Percentiles rank a stretch among this genome's conserved stretches.
Conservation (phyloP, 2,113 vertebrate species). For the Gymnarchus niloticus region DNA sequence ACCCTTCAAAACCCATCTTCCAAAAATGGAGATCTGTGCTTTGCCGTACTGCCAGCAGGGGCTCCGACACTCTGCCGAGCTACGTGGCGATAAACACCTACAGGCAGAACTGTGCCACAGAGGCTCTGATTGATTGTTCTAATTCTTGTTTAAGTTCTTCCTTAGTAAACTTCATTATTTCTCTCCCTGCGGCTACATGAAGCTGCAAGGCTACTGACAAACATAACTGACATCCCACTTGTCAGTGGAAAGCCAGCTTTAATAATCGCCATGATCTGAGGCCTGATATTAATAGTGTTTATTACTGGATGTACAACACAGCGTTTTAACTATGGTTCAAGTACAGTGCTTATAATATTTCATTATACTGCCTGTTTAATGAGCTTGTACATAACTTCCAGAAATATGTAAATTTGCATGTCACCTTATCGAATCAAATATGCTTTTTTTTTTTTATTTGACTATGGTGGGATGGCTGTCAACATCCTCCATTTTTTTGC, state of each 20-base stretch:
- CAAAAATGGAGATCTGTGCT: neutral
- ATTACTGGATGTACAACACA: neutral
- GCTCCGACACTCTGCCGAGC: neutral
- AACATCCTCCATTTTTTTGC: neutral
- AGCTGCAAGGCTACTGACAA: neutral
- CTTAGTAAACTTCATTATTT: conserved; percentile 57
- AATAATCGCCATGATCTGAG: neutral
- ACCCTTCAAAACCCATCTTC: neutral
- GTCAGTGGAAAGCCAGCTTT: neutral
- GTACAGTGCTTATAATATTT: neutral
- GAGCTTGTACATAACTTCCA: neutral
- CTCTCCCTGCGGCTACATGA: conserved; percentile 37
- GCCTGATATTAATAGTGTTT: neutral
- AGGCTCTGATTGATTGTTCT: conserved; percentile 53
- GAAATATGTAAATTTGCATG: neutral
- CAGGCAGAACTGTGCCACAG: conserved; percentile 15
- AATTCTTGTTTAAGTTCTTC: conserved; percentile 59
- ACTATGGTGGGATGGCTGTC: neutral
- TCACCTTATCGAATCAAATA: too few relatives aligned
- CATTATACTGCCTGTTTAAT: neutral
- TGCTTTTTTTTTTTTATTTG: neutral
- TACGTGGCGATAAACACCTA: conserved; percentile 7
- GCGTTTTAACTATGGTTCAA: neutral
- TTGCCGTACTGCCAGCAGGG: neutral
- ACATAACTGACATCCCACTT: neutral